These are phyloP conservation scores for Aphis craccivora DNA, from an alignment of 1,140 invertebrate genomes.

Conservation along the genomic window DNA sequence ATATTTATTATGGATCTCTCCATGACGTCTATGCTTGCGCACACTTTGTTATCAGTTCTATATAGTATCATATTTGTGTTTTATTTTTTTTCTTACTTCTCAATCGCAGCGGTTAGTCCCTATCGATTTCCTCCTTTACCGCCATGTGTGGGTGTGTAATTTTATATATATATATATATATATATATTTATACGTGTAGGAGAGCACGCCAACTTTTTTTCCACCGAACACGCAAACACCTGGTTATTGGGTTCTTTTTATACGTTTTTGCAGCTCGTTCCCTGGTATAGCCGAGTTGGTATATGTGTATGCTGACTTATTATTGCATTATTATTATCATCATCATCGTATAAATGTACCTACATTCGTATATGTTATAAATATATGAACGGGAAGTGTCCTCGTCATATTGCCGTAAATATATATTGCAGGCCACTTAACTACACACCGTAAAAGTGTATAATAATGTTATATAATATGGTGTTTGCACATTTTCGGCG, in stretches of 20 bases:
- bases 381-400: conserved; percentile 27
- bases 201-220: background rate
- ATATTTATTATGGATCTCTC: background rate
- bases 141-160: background rate
- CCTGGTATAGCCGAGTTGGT: background rate
- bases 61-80: background rate
- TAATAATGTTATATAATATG: background rate
- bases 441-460: background rate
- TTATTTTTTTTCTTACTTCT: background rate
- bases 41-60: background rate
- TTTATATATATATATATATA: background rate
- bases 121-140: background rate
- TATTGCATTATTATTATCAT: conserved; percentile 9
- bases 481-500: background rate
- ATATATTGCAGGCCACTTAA: background rate
- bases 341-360: background rate
- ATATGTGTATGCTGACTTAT: background rate
- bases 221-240: background rate
- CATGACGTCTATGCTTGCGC: background rate
- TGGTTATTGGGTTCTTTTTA: background rate
- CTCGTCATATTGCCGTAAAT: background rate
- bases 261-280: background rate
- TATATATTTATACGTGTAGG: background rate
- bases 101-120: background rate
- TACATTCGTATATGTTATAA: background rate